phyloP scores from a whole-genome alignment of 1,140 invertebrate genomes.

The Calliphora vicina region DNA sequence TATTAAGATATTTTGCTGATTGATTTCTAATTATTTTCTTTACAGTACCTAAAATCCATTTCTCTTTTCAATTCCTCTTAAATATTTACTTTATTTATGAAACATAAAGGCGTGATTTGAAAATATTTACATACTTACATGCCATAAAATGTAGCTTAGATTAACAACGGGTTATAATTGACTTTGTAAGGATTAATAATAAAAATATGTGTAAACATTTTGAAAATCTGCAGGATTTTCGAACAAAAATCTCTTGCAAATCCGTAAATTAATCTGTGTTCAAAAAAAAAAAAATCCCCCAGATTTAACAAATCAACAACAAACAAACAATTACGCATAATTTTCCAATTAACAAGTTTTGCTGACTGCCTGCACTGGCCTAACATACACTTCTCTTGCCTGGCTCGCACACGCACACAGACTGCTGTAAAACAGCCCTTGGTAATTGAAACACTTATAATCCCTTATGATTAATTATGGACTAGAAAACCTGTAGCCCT shows the following conservation, averaged over 20 bases:
- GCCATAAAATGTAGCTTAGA: not conserved
- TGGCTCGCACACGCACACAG: not conserved
- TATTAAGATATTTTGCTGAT: no score
- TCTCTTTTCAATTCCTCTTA: no score
- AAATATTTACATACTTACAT: not conserved
- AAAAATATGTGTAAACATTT: not conserved
- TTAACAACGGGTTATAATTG: not conserved
- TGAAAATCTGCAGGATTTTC: not conserved
- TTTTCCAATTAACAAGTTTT: conserved; percentile 34
- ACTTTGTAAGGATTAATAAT: not conserved
- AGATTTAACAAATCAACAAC: not conserved
- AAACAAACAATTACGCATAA: conserved; percentile 34
- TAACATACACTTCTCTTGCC: no score
- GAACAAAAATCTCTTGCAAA: not conserved
- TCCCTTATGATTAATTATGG: conserved; percentile 34
- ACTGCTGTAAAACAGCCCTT: not conserved
- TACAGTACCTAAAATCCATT: no score
- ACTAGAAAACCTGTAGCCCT: conserved; percentile 15
- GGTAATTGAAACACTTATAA: conserved; percentile 15
- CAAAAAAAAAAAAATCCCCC: conserved; percentile 3
- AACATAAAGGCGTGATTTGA: not conserved
- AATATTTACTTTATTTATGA: not conserved
- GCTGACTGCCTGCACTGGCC: not conserved
- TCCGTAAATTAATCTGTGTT: not conserved
- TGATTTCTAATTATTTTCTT: no score